Evolutionary conservation across 2,888 invertebrate species (phyloP).

Genomic region (Drosophila atripex): DNA sequence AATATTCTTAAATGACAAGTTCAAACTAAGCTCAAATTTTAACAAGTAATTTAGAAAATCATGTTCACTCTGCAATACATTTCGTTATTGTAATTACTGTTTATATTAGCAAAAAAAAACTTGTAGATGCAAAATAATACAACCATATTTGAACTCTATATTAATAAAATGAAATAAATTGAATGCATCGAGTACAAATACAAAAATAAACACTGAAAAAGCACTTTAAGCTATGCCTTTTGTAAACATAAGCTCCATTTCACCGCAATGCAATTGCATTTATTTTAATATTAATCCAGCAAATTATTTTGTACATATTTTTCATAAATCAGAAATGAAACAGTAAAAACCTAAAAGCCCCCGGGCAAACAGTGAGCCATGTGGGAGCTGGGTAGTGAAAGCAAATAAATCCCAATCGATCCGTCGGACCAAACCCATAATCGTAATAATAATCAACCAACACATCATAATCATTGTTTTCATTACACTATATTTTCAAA

Average conservation of each 20-base stretch:
- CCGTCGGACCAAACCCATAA: constrained; percentile 45
- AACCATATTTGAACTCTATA: constrained; percentile 2
- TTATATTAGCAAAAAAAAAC: background rate
- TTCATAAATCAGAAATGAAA: constrained; percentile 33
- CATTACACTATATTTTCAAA: constrained; percentile 75
- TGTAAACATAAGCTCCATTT: constrained; percentile 4
- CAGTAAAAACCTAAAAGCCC: constrained; percentile 1
- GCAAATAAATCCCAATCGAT: constrained; percentile 47
- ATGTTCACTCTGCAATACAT: no score
- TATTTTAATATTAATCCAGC: constrained; percentile 38
- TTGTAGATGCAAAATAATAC: background rate
- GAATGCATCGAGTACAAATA: constrained; percentile 6
- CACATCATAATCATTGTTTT: constrained; percentile 67
- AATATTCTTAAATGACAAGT: background rate
- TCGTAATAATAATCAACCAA: constrained; percentile 57
- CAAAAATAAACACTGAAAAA: background rate
- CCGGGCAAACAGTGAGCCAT: constrained; percentile 18
- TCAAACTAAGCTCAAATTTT: no score
- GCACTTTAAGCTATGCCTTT: constrained; percentile 3
- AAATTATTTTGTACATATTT: constrained; percentile 29
- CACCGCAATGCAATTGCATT: constrained; percentile 16
- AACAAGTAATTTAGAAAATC: no score
- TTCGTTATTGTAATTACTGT: background rate
- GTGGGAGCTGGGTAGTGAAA: constrained; percentile 35
- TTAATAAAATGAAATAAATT: background rate